Evolutionary conservation across 2,888 invertebrate genomes (phyloP).

Genomic region (Sceliomorpha sp.): DNA sequence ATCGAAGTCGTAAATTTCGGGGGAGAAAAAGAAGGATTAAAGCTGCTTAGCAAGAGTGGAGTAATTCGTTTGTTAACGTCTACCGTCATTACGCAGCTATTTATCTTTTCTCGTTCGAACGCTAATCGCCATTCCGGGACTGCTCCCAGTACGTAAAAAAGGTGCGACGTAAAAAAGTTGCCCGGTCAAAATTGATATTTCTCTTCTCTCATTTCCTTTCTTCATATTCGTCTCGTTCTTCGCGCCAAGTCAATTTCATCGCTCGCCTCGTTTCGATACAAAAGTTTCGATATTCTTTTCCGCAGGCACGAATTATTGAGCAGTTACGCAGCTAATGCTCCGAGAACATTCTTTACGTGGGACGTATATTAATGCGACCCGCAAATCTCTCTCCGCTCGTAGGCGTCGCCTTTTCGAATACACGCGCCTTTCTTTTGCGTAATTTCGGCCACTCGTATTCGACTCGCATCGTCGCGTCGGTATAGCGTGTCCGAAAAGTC

Average conservation of each 20-base stretch:
- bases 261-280: too few species aligned
- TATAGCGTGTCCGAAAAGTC: not conserved
- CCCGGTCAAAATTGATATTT: too few species aligned
- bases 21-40: constrained; percentile 6
- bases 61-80: constrained; percentile 52
- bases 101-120: constrained; percentile 44
- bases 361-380: constrained; percentile 18
- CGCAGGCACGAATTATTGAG: too few species aligned
- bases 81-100: constrained; percentile 38
- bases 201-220: too few species aligned
- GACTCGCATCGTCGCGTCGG: not conserved
- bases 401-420: constrained; percentile 17
- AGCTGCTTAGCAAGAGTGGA: not conserved
- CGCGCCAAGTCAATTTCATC: too few species aligned
- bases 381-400: constrained; percentile 7
- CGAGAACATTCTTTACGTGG: constrained; percentile 34
- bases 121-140: constrained; percentile 22
- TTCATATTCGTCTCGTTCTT: too few species aligned
- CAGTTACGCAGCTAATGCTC: constrained; percentile 8
- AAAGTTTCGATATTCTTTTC: too few species aligned
- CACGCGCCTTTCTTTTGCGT: constrained; percentile 2
- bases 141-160: too few species aligned
- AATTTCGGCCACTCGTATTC: constrained; percentile 5
- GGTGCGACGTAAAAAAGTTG: too few species aligned
- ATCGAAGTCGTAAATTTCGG: constrained; percentile 56